A percentile compares a stretch with the other conserved stretches of the same genome.
Conservation (phyloP, 2,113 vertebrate species). For the Zosterops pallidus region DNA sequence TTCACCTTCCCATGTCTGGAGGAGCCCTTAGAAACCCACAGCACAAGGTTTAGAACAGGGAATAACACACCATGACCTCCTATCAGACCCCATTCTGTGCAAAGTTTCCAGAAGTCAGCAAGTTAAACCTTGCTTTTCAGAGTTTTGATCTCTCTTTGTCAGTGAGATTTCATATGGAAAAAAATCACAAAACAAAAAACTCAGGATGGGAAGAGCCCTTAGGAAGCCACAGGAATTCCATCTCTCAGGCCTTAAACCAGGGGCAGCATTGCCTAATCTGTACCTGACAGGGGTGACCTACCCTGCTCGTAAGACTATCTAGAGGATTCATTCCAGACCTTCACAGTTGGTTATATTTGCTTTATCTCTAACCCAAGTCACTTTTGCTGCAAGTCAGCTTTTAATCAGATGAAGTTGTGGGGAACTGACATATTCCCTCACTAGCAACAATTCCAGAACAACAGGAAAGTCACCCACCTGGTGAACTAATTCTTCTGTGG, state of each 20-base stretch:
- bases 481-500: slow-evolving; percentile 43
- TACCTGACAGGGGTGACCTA: not conserved
- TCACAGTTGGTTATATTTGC: not conserved
- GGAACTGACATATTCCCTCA: slow-evolving; percentile 24
- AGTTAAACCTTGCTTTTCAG: not conserved
- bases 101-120: not conserved
- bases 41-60: not conserved
- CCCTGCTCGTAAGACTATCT: not conserved
- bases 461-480: slow-evolving; percentile 35
- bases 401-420: slow-evolving; percentile 22
- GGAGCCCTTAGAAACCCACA: not conserved
- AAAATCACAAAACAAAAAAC: not conserved
- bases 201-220: not conserved
- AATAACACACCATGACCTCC: not conserved
- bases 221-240: not conserved
- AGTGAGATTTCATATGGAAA: not conserved
- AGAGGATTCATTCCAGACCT: not conserved
- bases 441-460: slow-evolving; percentile 44
- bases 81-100: not conserved
- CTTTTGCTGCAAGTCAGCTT: slow-evolving; percentile 1
- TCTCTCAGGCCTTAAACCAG: not conserved
- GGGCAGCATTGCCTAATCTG: not conserved
- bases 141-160: not conserved
- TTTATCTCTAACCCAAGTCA: slow-evolving; percentile 3
- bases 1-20: not conserved